Percentiles rank a stretch among this genome's conserved stretches.
These are phyloP conservation scores for Diadromus collaris DNA, from an alignment of 2,888 invertebrate species.

Conservation along the genomic window DNA sequence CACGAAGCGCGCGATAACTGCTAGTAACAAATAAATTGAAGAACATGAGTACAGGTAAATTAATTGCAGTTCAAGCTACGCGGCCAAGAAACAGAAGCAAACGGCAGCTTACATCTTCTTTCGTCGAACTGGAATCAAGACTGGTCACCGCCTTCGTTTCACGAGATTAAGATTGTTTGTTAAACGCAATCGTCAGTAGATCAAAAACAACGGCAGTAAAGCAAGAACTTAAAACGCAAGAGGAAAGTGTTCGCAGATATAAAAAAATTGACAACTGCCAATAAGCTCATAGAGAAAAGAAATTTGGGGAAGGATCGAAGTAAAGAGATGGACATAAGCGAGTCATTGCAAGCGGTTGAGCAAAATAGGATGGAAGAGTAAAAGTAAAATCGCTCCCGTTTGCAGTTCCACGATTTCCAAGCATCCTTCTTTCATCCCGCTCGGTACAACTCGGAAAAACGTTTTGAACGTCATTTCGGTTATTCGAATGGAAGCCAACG, in stretches of 20 bases:
- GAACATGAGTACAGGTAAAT: neutral
- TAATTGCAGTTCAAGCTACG: conserved; percentile 2
- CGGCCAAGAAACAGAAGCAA: conserved; percentile 15
- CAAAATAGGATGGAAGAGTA: neutral
- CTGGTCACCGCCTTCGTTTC: conserved; percentile 5
- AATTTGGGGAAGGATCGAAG: conserved; percentile 1
- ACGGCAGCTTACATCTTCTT: conserved; percentile 17
- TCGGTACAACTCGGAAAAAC: conserved; percentile 20
- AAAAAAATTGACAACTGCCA: conserved; percentile 4
- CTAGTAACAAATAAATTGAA: neutral
- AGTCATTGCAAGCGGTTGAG: neutral
- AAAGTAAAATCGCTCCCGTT: neutral
- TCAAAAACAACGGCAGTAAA: neutral
- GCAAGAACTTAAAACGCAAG: neutral
- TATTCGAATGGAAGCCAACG: conserved; percentile 24
- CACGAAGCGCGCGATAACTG: too few relatives aligned
- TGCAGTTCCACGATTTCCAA: conserved; percentile 18
- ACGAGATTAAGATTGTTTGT: conserved; percentile 13
- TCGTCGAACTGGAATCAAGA: conserved; percentile 20
- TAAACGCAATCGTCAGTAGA: conserved; percentile 5
- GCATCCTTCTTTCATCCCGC: conserved; percentile 22
- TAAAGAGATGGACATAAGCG: neutral
- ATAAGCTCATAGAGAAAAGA: neutral
- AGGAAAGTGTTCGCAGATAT: neutral
- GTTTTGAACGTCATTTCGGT: conserved; percentile 30